A percentile compares a stretch with the other conserved stretches of the same genome.
Evolutionary conservation across 2,888 invertebrate species (phyloP).

Genomic region (Julus scanicus): DNA sequence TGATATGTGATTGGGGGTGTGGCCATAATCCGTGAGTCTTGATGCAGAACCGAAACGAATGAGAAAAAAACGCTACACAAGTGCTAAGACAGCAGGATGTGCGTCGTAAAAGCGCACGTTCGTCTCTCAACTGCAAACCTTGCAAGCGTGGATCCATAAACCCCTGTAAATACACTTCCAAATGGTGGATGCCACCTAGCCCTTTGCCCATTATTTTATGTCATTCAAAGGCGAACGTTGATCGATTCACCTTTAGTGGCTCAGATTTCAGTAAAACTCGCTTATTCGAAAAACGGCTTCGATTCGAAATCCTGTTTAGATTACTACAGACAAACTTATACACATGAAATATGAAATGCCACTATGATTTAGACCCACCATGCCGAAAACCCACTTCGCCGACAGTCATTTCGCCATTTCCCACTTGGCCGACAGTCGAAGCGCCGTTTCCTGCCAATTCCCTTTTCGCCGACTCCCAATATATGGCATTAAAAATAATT

Average conservation of each 20-base stretch:
- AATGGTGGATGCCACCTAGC: neutral
- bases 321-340: no score
- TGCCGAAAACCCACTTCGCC: no score
- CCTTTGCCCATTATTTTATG: neutral
- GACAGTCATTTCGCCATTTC: no score
- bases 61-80: neutral
- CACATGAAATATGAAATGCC: no score
- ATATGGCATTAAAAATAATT: no score
- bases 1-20: conserved; percentile 35
- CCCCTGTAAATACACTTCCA: conserved; percentile 24
- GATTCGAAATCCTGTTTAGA: no score
- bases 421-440: no score
- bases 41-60: conserved; percentile 30
- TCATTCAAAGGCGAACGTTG: neutral
- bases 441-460: no score
- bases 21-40: neutral
- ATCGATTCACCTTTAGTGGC: neutral
- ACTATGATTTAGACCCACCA: no score
- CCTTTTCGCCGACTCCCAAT: no score
- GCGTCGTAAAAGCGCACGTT: conserved; percentile 4
- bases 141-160: conserved; percentile 32
- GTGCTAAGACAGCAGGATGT: conserved; percentile 29
- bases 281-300: no score
- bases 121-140: neutral
- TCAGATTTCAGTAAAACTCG: neutral